Conservation (phyloP, 2,113 vertebrate genomes). For the Plotosus lineatus region DNA sequence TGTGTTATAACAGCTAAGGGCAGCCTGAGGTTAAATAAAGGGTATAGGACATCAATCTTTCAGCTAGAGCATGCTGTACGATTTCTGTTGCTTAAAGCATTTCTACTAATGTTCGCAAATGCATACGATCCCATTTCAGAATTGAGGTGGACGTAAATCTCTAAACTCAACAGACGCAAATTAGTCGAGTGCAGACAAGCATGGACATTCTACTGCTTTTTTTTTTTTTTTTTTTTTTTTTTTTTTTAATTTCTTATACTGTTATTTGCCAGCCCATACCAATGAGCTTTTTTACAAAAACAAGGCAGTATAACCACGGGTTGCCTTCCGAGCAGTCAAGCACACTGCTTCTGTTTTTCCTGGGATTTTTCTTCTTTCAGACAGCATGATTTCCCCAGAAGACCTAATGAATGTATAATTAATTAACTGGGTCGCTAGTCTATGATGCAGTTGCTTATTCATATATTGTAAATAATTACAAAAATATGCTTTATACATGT, state of each 20-base stretch:
- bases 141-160: constrained; percentile 9
- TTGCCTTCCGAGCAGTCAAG: constrained; percentile 44
- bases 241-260: not conserved
- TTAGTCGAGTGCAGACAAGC: not conserved
- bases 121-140: constrained; percentile 34
- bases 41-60: constrained; percentile 8
- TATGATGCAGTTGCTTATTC: constrained; percentile 56
- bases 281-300: constrained; percentile 8
- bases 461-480: constrained; percentile 58
- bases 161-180: constrained; percentile 14
- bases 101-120: constrained; percentile 12
- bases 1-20: constrained; percentile 55
- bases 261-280: constrained; percentile 39
- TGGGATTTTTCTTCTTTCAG: constrained; percentile 21
- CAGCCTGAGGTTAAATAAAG: constrained; percentile 28
- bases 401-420: constrained; percentile 51
- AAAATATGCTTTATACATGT: constrained; percentile 56
- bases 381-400: constrained; percentile 35
- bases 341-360: constrained; percentile 51
- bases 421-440: constrained; percentile 47
- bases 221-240: not conserved
- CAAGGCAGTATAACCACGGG: constrained; percentile 30
- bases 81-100: constrained; percentile 33
- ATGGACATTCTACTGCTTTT: not conserved
- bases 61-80: constrained; percentile 14